These are phyloP conservation scores for Rosalia funebris DNA, from an alignment of 2,888 invertebrate genomes.

Conservation along the genomic window DNA sequence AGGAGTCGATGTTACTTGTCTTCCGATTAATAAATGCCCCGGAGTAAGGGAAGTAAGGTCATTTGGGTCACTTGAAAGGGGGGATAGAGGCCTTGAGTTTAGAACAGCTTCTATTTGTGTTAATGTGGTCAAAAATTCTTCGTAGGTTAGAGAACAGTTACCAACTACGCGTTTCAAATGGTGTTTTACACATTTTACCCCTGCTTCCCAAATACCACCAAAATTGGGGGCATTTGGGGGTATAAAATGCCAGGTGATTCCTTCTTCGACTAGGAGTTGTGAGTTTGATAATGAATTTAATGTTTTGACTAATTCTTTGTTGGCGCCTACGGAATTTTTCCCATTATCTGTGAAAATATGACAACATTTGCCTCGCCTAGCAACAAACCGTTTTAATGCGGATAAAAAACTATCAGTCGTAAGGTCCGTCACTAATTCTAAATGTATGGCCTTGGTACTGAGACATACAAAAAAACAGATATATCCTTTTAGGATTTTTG, in stretches of 20 bases:
- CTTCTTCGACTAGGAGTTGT: conserved; percentile 14
- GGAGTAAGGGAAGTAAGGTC: background rate
- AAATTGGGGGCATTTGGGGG: conserved; percentile 41
- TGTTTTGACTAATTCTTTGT: conserved; percentile 31
- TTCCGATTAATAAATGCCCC: background rate
- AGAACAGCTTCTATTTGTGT: background rate
- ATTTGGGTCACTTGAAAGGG: background rate
- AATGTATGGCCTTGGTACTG: conserved; percentile 31
- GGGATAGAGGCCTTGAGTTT: background rate
- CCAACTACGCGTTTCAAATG: background rate
- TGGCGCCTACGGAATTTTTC: conserved; percentile 41
- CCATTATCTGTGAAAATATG: conserved; percentile 43
- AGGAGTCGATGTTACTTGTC: background rate
- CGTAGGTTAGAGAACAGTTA: background rate
- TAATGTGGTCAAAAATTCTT: background rate
- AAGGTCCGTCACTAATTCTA: conserved; percentile 36
- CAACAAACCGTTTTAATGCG: conserved; percentile 39
- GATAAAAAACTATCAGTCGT: conserved; percentile 35
- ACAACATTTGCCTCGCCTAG: conserved; percentile 36
- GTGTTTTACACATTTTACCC: background rate
- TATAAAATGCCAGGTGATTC: conserved; percentile 42
- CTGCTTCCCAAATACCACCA: conserved; percentile 44
- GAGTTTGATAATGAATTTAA: conserved; percentile 16
- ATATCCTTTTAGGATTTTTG: conserved; percentile 39
- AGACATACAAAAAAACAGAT: conserved; percentile 39